These are phyloP conservation scores for Ornithoptera alexandrae DNA, from an alignment of 2,888 invertebrate genomes.

Conservation along the genomic window DNA sequence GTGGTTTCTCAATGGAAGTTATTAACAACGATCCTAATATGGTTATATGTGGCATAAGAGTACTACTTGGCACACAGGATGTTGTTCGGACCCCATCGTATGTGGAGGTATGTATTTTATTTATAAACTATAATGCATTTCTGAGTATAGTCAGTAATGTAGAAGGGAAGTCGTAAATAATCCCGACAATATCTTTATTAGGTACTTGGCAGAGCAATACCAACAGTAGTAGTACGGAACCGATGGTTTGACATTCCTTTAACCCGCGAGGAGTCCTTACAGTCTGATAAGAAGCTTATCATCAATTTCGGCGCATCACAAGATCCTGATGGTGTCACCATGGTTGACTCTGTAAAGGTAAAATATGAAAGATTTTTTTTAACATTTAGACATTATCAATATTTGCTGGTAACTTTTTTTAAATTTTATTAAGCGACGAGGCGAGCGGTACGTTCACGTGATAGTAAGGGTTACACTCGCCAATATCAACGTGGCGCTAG, in stretches of 20 bases:
- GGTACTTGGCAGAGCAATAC: constrained; percentile 87
- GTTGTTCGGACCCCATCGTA: constrained; percentile 87
- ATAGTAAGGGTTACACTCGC: too few species aligned
- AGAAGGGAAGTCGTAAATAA: neutral
- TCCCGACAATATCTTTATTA: constrained; percentile 38
- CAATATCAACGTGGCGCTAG: too few species aligned
- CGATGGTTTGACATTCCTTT: constrained; percentile 98
- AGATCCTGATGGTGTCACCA: constrained; percentile 92
- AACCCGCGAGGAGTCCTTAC: constrained; percentile 94
- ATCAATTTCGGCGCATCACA: constrained; percentile 91
- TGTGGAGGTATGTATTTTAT: constrained; percentile 78
- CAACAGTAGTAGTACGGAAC: constrained; percentile 85
- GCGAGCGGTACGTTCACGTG: too few species aligned
- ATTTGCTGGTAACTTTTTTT: too few species aligned
- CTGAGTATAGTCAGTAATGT: neutral
- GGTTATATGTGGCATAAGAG: constrained; percentile 94
- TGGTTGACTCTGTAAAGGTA: constrained; percentile 96
- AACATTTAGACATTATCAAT: neutral
- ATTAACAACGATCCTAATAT: constrained; percentile 91
- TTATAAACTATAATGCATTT: neutral
- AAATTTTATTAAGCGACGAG: too few species aligned
- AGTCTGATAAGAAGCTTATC: constrained; percentile 93
- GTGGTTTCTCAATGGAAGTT: constrained; percentile 93
- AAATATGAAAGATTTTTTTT: constrained; percentile 22
- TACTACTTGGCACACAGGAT: constrained; percentile 92